These are phyloP conservation scores for Phymatocera aterrima DNA, from an alignment of 2,888 invertebrate genomes.

Conservation along the genomic window DNA sequence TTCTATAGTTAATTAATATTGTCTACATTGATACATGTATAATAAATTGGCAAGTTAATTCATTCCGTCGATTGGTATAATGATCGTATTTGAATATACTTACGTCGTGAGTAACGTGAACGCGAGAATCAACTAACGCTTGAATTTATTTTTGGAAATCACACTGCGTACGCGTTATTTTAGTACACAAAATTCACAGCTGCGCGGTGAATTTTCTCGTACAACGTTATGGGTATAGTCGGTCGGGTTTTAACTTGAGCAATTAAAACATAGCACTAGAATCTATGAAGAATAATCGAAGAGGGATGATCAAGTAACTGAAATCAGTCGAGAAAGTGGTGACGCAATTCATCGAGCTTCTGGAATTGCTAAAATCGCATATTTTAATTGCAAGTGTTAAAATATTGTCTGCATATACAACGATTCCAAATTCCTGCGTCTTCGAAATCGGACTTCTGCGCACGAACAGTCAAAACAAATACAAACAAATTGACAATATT, in stretches of 20 bases:
- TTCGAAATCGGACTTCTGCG: background rate
- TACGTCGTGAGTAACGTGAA: conserved; percentile 16
- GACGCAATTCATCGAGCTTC: background rate
- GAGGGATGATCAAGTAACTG: background rate
- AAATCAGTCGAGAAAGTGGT: background rate
- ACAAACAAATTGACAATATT: background rate
- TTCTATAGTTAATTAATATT: background rate
- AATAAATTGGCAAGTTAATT: background rate
- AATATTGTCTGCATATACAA: background rate
- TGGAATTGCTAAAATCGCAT: background rate
- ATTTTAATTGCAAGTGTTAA: background rate
- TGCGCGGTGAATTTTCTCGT: conserved; percentile 45
- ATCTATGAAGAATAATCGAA: background rate
- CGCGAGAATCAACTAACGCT: conserved; percentile 32
- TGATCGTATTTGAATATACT: conserved; percentile 19
- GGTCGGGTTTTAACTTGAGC: background rate
- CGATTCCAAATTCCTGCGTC: conserved; percentile 27
- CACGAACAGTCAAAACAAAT: conserved; percentile 27
- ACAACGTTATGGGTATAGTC: background rate
- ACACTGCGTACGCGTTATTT: conserved; percentile 66
- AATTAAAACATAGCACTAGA: background rate
- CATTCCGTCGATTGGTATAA: background rate
- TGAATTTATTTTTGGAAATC: conserved; percentile 68
- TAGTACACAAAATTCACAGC: conserved; percentile 56
- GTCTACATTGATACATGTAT: background rate